A percentile compares a stretch with the other conserved stretches of the same genome.
phyloP scores from a whole-genome alignment of 1,140 invertebrate genomes.

The Zaprionus ornatus region DNA sequence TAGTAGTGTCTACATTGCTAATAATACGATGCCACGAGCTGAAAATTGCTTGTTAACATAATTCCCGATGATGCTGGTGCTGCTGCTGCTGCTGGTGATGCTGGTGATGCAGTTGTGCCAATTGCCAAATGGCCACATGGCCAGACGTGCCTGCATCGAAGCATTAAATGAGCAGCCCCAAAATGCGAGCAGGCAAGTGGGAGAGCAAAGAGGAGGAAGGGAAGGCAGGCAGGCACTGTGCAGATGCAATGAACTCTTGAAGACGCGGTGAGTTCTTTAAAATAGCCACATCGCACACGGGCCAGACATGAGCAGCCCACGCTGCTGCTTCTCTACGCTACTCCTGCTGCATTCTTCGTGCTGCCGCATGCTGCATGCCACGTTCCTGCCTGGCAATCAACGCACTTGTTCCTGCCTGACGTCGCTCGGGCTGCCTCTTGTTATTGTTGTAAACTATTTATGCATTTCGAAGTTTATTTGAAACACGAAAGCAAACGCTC shows the following conservation, averaged over 20 bases:
- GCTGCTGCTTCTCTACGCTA: constrained; percentile 25
- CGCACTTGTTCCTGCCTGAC: constrained; percentile 73
- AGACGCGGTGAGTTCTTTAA: constrained; percentile 51
- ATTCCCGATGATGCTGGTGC: background rate
- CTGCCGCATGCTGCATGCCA: constrained; percentile 42
- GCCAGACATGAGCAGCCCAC: constrained; percentile 43
- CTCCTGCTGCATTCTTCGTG: constrained; percentile 23
- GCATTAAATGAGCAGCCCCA: constrained; percentile 50
- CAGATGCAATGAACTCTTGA: constrained; percentile 71
- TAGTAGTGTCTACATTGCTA: background rate
- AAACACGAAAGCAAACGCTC: constrained; percentile 57
- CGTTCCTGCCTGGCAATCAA: constrained; percentile 64
- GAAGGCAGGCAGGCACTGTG: background rate
- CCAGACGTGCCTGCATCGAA: constrained; percentile 38
- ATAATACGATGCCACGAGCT: background rate
- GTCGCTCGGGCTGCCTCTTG: constrained; percentile 43
- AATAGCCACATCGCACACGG: constrained; percentile 40
- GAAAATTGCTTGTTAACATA: constrained; percentile 2
- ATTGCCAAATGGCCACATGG: constrained; percentile 37
- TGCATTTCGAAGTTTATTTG: constrained; percentile 82
- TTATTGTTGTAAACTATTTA: constrained; percentile 82
- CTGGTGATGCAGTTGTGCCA: constrained; percentile 13
- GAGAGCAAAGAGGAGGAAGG: background rate
- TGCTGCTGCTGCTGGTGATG: background rate
- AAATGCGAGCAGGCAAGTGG: constrained; percentile 10